Evolutionary conservation across 2,888 invertebrate genomes (phyloP), one percentile per base, ranked within the genome.

Genomic region (Lepidochrysops patricia): DNA sequence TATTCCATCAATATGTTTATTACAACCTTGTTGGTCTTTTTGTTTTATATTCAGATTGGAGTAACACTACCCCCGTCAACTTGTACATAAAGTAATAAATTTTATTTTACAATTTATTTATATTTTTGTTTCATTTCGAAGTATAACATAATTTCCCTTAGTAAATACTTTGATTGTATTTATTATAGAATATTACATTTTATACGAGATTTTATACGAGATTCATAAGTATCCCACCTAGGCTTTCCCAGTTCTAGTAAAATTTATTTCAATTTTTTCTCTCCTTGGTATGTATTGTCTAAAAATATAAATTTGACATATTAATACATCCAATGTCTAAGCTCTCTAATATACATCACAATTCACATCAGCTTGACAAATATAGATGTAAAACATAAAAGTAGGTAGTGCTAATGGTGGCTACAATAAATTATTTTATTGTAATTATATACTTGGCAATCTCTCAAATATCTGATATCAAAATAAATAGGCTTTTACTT

Each of bases 211-310:
- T n/a, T n/a, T n/a, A n/a, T n/a, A n/a, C n/a, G n/a, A n/a, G n/a
- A n/a, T n/a, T n/a, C n/a, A n/a, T n/a, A n/a, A n/a, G n/a, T n/a
- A n/a, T n/a, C n/a, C n/a, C n/a, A n/a, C n/a, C n/a, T n/a, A 65
- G 63, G 13, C 63, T 67, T n/a, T 91, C 89, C 90, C 91, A 91
- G 70, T 61, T 25, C 59, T 58, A 13, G 80, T 80, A 75, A 96
- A 94, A 74, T 94, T 91, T 56, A 96, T 94, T 23, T 91, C 88
- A 68, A 96, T 92, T 77, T 89, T 86, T 9, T 85, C 81, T 60
- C 87, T 82, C 59, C 84, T 90, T 60, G 96, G 95, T 72, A 77
- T 78, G 72, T 91, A 94, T 78, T 93, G 92, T 72, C 93, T 94
- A 80, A 82, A 54, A 26, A 2, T 35, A 37, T 37, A 27, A 15